Base-by-base conservation (phyloP, 2,797 vertebrate species). In the Phataginus tetradactyla region DNA sequence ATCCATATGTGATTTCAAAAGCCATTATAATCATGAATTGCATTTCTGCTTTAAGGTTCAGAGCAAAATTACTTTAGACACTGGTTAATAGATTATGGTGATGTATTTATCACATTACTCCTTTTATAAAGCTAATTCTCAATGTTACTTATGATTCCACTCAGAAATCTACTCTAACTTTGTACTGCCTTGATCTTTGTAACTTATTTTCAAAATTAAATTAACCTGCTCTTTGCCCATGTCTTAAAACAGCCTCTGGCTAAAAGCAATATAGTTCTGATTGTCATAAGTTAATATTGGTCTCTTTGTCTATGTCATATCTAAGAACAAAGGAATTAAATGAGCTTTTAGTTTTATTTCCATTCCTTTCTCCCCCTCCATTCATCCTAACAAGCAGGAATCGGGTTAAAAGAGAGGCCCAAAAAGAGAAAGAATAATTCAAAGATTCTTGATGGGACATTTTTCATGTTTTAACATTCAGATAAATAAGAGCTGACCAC, bases 181-280 rank as follows among this genome's bases (percentile, higher is more conserved):
- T 93, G 29, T 68, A 86, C 25, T 64, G 61, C 21, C 64, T 94
- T 90, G 34, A 92, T 93, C 64, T 93, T 95, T 94, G 78, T 42
- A 96, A 79, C n/a, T 86, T 96, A 86, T 72, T 93, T 88, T 94
- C 42, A 92, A 96, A 92, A 94, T 96, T 66, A 95, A 90, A 95
- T 97, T 80, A 92, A 27, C 17, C 32, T 83, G 71, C 7, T 91
- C 59, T 93, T 95, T 85, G 81, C 59, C 37, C 29, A 27, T 45
- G 72, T 84, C 78, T 94, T 95, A 95, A 84, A 78, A 93, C 18
- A 91, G 75, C 21, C n/a, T 88, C 90, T 86, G 59, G 91, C 71
- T 94, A 96, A 97, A 86, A 88, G 68, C 57, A 92, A 90, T 94
- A 83, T 96, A 95, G 95, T 79, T 94, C 39, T 86, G 53, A 90